phyloP scores from a whole-genome alignment of 2,888 invertebrate species.

The Mesorhabditis sp. region DNA sequence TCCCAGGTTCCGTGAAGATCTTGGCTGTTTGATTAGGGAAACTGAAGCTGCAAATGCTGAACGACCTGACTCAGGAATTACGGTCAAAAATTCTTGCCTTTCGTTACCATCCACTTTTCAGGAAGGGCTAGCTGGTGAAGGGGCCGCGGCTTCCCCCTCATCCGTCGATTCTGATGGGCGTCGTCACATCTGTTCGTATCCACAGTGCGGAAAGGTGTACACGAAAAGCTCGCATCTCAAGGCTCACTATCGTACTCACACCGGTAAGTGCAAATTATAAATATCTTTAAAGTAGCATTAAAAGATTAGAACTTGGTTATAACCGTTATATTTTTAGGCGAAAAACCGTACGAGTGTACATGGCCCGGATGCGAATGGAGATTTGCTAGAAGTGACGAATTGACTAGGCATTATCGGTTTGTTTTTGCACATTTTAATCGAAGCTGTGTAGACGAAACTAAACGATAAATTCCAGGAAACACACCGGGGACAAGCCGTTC shows the following conservation, averaged over 20 bases:
- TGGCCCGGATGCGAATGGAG: conserved; percentile 55
- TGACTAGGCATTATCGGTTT: conserved; percentile 33
- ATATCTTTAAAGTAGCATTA: conserved; percentile 6
- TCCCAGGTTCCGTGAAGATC: background rate
- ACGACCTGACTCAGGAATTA: conserved; percentile 4
- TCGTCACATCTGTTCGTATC: conserved; percentile 12
- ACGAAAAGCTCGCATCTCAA: conserved; percentile 55
- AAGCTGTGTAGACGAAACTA: background rate
- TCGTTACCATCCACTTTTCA: background rate
- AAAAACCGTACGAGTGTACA: conserved; percentile 55
- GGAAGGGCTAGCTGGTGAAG: background rate
- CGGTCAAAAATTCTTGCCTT: background rate
- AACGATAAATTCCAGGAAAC: conserved; percentile 24
- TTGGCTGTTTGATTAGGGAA: background rate
- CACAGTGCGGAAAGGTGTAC: conserved; percentile 53
- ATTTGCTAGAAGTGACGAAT: conserved; percentile 50
- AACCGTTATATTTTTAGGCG: conserved; percentile 41
- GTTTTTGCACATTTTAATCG: conserved; percentile 2
- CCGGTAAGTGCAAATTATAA: conserved; percentile 30
- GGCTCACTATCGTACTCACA: conserved; percentile 51
- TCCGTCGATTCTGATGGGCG: background rate
- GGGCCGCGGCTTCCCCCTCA: background rate
- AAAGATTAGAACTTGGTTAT: background rate
- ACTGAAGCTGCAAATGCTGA: background rate
- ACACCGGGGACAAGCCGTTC: conserved; percentile 63